Evolutionary conservation across 1,140 invertebrate species (phyloP), one percentile per base, ranked within the genome.

Genomic region (Laodelphax striatellus): DNA sequence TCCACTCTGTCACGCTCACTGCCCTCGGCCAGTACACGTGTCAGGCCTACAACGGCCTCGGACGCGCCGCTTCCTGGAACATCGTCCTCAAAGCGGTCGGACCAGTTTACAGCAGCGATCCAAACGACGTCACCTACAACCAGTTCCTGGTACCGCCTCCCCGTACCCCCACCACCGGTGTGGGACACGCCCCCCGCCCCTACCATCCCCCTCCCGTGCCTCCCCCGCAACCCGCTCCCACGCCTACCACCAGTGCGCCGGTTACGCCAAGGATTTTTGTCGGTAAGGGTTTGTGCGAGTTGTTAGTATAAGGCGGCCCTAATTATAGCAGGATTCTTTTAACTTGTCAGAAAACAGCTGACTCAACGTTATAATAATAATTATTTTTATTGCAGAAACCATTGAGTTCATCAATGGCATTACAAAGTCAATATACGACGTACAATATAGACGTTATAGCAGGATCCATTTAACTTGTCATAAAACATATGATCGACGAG

Each of bases 1-100:
- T 95, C 66, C 76, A 82, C 52, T 75, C 80, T 0, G 81, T 95
- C 0, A 79, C 80, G 6, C 62, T 87, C 0, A 79, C 80, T 14
- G 86, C 84, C 64, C 77, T 91, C 3, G 91, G 91, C 11, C 75
- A 84, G n/a, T 92, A 94, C 71, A 86, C 84, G 0, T 94, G 91
- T 68, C 86, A 91, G 67, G 89, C 88, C 0, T 94, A 88, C 71
- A 94, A 94, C 68, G 88, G 87, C 1, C 69, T 83, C 6, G 88
- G 87, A 3, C 81, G 81, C 59, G 82, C 90, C 4, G 84, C 85
- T 0, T 85, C 86, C 17, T 87, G 86, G 80, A 80, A 82, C 1
- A 76, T 91, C 0, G 81, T 78, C 0, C 75, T 94, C 0, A 81
- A 83, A 66, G 85, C 86, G 0, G 70, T 85, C 52, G 82, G 84